phyloP scores from a whole-genome alignment of 2,888 invertebrate genomes.

The Enchytraeus crypticus region DNA sequence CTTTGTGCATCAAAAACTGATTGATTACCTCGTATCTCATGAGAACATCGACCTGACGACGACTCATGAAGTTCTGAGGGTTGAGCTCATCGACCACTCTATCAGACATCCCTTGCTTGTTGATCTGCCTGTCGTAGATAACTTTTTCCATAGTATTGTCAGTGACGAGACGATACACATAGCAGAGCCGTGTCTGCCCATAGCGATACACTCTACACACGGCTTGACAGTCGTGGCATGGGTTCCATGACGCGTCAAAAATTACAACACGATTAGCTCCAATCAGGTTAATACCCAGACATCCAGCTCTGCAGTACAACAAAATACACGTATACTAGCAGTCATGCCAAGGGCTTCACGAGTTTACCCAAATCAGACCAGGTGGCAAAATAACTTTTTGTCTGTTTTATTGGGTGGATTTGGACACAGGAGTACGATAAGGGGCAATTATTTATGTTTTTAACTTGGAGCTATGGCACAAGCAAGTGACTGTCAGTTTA shows the following conservation, averaged over 20 bases:
- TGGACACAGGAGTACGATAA: too few relatives aligned
- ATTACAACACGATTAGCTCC: slow-evolving; percentile 97
- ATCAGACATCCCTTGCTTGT: slow-evolving; percentile 96
- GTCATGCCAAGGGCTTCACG: too few relatives aligned
- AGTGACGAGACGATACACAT: slow-evolving; percentile 89
- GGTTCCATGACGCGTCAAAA: slow-evolving; percentile 98
- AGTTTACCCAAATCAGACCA: too few relatives aligned
- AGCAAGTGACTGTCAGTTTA: too few relatives aligned
- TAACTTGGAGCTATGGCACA: too few relatives aligned
- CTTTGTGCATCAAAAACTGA: slow-evolving; percentile 2
- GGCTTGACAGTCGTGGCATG: slow-evolving; percentile 82
- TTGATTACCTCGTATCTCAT: slow-evolving; percentile 78
- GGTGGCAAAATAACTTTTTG: too few relatives aligned
- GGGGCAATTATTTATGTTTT: too few relatives aligned
- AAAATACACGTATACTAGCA: too few relatives aligned
- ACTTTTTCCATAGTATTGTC: slow-evolving; percentile 94
- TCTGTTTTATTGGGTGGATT: too few relatives aligned
- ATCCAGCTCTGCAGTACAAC: slow-evolving; percentile 76
- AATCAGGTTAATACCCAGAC: slow-evolving; percentile 89
- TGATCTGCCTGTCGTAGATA: slow-evolving; percentile 95
- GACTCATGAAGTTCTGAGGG: slow-evolving; percentile 67
- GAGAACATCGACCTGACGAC: slow-evolving; percentile 53
- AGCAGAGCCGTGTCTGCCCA: slow-evolving; percentile 87
- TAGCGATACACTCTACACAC: slow-evolving; percentile 91
- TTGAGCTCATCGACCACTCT: slow-evolving; percentile 96